phyloP scores from a whole-genome alignment of 2,113 vertebrate species.

The Rhinoptilus africanus region DNA sequence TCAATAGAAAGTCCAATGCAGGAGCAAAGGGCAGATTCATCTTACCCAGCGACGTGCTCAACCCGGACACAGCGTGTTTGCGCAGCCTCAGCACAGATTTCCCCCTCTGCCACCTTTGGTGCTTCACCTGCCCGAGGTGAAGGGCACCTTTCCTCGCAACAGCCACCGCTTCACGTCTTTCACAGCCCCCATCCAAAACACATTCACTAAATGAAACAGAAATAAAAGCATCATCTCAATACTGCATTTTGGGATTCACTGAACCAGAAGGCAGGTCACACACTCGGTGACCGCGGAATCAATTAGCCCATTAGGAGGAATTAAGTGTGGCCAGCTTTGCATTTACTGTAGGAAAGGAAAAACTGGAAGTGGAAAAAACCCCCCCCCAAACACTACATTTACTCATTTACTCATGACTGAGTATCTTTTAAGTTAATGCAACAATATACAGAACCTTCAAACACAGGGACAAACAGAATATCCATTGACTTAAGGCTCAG shows the following conservation, averaged over 20 bases:
- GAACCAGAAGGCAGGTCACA: not conserved
- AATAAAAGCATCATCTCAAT: not conserved
- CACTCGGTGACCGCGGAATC: not conserved
- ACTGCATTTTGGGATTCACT: not conserved
- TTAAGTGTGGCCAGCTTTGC: not conserved
- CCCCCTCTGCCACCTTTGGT: rapidly evolving
- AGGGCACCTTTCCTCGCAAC: not conserved
- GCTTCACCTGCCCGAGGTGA: not conserved
- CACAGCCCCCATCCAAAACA: not conserved
- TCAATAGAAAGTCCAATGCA: not conserved
- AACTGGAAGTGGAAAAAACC: not conserved
- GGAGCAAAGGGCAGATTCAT: not conserved
- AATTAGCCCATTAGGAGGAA: not conserved
- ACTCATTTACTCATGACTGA: not conserved
- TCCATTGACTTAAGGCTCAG: not conserved
- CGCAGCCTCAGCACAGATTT: not conserved
- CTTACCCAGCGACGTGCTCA: rapidly evolving
- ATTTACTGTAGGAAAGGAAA: not conserved
- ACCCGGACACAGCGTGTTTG: rapidly evolving
- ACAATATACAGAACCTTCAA: not conserved
- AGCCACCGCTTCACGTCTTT: not conserved
- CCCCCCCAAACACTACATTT: not conserved
- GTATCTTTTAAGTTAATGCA: not conserved
- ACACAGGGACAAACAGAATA: not conserved
- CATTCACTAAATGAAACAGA: not conserved